These are phyloP conservation scores for Bradypodion pumilum DNA, from an alignment of 2,797 vertebrate genomes.

Conservation along the genomic window DNA sequence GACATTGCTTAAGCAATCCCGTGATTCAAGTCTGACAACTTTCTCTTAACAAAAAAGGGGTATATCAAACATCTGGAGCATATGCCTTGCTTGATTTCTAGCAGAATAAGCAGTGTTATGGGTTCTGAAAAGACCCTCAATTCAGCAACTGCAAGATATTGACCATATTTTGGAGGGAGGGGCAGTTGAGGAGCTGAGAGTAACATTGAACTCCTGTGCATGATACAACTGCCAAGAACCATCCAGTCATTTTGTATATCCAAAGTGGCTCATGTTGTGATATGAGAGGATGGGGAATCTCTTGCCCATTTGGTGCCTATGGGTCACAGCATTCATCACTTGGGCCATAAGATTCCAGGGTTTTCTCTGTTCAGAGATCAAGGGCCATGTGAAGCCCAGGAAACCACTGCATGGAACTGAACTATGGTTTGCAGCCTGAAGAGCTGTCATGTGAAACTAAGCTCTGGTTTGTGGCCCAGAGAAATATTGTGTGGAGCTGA, in stretches of 20 bases:
- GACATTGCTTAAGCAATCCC: slow-evolving; percentile 1
- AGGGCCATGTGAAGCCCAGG: background rate
- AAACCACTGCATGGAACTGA: background rate
- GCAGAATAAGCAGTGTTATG: too few relatives aligned
- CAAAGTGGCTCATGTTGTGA: background rate
- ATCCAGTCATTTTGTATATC: background rate
- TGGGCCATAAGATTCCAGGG: background rate
- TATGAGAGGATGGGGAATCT: background rate
- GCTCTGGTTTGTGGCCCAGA: background rate
- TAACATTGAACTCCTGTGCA: too few relatives aligned
- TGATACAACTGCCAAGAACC: background rate
- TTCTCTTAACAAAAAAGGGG: too few relatives aligned
- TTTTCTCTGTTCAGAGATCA: background rate
- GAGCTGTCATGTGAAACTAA: background rate
- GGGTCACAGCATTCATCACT: background rate
- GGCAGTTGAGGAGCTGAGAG: too few relatives aligned
- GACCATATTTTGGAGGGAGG: too few relatives aligned
- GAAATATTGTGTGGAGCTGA: background rate
- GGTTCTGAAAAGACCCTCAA: too few relatives aligned
- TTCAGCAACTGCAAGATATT: too few relatives aligned
- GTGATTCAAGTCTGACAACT: background rate
- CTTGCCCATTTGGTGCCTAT: background rate
- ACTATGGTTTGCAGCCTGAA: background rate
- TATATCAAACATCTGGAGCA: background rate
- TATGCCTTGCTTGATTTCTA: background rate